These are phyloP conservation scores for Andricus grossulariae DNA, from an alignment of 1,140 invertebrate species.

Conservation along the genomic window DNA sequence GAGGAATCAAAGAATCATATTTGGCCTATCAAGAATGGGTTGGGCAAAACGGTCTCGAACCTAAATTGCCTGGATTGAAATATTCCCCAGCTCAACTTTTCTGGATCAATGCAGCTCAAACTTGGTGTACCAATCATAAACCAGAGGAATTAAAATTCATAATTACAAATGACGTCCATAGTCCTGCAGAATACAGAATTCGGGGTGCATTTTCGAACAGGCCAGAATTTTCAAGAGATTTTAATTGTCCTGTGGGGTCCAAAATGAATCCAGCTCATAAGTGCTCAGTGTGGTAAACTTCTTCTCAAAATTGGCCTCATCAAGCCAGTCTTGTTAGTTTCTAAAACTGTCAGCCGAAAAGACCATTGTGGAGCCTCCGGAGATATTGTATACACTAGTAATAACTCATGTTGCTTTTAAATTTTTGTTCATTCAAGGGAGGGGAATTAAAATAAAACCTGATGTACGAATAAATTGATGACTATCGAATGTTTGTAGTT, in stretches of 20 bases:
- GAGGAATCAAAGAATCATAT: constrained; percentile 91
- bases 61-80: constrained; percentile 78
- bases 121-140: constrained; percentile 82
- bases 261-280: constrained; percentile 93
- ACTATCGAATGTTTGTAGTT: too few species aligned
- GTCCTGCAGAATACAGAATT: constrained; percentile 89
- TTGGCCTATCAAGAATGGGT: constrained; percentile 86
- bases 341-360: too few species aligned
- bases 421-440: too few species aligned
- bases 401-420: too few species aligned
- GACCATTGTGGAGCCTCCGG: too few species aligned
- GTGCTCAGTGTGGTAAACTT: constrained; percentile 87
- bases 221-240: constrained; percentile 90
- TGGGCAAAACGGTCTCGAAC: constrained; percentile 80
- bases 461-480: too few species aligned
- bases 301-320: too few species aligned
- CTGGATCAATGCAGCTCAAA: constrained; percentile 84
- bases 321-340: too few species aligned
- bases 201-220: constrained; percentile 93
- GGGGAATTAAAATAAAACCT: too few species aligned
- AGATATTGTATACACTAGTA: too few species aligned
- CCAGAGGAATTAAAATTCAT: constrained; percentile 84
- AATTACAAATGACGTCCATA: constrained; percentile 86
- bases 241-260: constrained; percentile 87
- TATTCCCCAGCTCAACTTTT: constrained; percentile 84